Base-by-base conservation (phyloP, 2,113 vertebrate species). In the Hippolais icterina region DNA sequence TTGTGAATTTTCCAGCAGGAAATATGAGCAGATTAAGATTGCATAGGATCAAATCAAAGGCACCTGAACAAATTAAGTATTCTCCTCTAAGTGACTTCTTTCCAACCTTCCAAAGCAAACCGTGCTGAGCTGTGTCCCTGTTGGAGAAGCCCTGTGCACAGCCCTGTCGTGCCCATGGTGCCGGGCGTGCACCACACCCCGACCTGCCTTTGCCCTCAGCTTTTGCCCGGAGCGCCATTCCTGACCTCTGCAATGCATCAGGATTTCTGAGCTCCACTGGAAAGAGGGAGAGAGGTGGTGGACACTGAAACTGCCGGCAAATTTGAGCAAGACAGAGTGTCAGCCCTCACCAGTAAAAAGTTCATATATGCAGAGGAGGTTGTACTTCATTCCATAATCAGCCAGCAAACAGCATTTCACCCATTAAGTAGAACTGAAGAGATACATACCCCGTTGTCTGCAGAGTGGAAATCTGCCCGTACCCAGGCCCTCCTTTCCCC, bases 381-480 rank as follows among this genome's bases (percentile, higher is more conserved):
- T 56, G 11, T 5, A 68, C 60, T 74, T 82, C 1, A 20, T 47
- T 68, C 74, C 33, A 54, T 6, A 63, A 21, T 22, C 15, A 59
- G 53, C 31, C 42, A 89, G 81, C 39, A 93, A 87, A 66, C 17
- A 70, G 42, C 0, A 0, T 42, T 66, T 87, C 52, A 79, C 65
- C 9, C 49, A 41, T 63, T 71, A 75, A 64, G 66, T 4, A 56
- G 53, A 88, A 41, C 60, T 50, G 8, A 66, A 87, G 56, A 63
- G 77, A 56, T 35, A 87, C 0, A 0, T 33, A 66, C 39, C 22
- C 41, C 5, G 12, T 5, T 1, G 0, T 33, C 18, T 29, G 64
- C 12, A 15, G 1, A 87, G 42, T 56, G 41, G 11, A 93, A 89
- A 41, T 23, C 35, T 81, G 80, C 28, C 14, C 0, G 0, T 44